phyloP scores from a whole-genome alignment of 2,113 vertebrate genomes.

The Spermophilus dauricus region DNA sequence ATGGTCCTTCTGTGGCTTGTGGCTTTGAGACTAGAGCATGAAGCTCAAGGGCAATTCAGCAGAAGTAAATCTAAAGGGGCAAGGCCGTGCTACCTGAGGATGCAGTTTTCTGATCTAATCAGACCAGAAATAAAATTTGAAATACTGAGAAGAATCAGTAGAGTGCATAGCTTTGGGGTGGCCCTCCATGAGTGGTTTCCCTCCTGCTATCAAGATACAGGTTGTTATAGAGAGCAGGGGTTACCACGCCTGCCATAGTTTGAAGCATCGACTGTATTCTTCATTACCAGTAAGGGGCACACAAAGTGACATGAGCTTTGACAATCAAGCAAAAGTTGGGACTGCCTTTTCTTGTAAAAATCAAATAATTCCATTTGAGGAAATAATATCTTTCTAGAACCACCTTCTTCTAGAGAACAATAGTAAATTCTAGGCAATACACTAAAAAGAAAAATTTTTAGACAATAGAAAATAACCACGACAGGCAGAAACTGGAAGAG shows the following conservation, averaged over 20 bases:
- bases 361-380: background rate
- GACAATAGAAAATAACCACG: background rate
- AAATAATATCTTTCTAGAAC: background rate
- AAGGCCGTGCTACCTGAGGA: background rate
- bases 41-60: background rate
- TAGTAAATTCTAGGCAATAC: background rate
- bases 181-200: background rate
- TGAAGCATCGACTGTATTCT: background rate
- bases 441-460: background rate
- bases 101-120: background rate
- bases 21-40: accelerated
- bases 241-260: background rate
- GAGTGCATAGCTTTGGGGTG: background rate
- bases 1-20: background rate
- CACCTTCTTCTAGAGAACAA: background rate
- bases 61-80: background rate
- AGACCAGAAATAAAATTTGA: background rate
- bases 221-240: background rate
- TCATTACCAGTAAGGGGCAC: background rate
- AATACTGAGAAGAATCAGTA: background rate
- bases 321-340: background rate
- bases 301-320: background rate
- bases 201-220: background rate
- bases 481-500: background rate
- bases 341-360: background rate